phyloP scores from a whole-genome alignment of 2,113 vertebrate genomes.

The Enhydra lutris region DNA sequence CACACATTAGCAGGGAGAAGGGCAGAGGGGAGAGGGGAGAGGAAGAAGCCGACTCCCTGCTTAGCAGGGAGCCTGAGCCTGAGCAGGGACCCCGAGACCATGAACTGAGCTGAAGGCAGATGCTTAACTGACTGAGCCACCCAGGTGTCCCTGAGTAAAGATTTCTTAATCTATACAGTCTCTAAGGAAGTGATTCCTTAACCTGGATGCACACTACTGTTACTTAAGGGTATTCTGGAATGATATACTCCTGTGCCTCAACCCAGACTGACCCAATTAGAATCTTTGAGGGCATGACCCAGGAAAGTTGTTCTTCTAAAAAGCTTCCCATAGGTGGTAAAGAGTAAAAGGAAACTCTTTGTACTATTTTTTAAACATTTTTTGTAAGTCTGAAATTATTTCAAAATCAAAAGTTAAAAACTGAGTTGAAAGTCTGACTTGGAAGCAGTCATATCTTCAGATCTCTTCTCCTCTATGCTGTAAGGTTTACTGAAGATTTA shows the following conservation, averaged over 20 bases:
- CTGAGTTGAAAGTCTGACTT: background rate
- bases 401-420: conserved; percentile 43
- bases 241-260: background rate
- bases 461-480: background rate
- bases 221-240: conserved; percentile 16
- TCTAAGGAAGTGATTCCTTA: conserved; percentile 33
- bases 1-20: background rate
- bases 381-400: conserved; percentile 3
- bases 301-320: background rate
- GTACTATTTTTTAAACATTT: background rate
- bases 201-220: background rate
- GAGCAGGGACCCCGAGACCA: no score
- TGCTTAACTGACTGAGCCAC: no score
- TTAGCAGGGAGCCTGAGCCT: no score
- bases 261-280: background rate
- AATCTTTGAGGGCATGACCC: background rate
- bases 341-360: background rate
- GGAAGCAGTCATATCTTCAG: background rate
- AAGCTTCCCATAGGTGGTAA: background rate
- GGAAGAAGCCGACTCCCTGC: background rate
- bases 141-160: background rate
- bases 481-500: background rate
- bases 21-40: background rate
- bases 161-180: background rate
- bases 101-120: no score